These are phyloP conservation scores for Poecile atricapillus DNA, from an alignment of 2,113 vertebrate species.

Conservation along the genomic window DNA sequence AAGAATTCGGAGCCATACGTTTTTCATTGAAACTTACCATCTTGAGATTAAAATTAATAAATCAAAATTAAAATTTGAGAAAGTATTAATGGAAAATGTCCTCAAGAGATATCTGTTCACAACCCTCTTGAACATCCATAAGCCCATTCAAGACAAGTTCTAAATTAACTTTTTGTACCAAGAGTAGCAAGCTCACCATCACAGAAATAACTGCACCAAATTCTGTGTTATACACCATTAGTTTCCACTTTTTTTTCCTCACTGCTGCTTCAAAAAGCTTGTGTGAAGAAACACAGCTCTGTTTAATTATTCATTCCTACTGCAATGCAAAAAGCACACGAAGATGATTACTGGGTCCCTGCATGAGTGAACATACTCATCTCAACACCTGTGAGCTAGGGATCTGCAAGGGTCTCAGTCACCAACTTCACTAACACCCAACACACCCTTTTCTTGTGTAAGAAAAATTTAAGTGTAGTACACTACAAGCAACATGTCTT, in stretches of 20 bases:
- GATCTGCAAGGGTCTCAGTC: neutral
- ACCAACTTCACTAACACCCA: neutral
- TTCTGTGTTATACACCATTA: neutral
- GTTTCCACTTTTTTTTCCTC: neutral
- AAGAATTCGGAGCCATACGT: neutral
- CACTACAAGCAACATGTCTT: neutral
- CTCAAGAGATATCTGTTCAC: neutral
- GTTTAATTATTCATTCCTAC: neutral
- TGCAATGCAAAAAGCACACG: neutral
- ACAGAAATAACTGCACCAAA: neutral
- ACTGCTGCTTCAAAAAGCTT: neutral
- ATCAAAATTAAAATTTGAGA: neutral
- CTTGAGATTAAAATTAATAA: neutral
- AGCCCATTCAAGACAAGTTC: neutral
- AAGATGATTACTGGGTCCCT: neutral
- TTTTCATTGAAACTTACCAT: neutral
- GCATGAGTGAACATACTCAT: neutral
- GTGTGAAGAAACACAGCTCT: neutral
- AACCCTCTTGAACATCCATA: neutral
- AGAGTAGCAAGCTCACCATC: neutral
- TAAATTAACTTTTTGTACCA: neutral
- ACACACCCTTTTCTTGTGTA: fast-evolving
- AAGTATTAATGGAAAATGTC: neutral
- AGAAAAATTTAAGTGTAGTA: neutral
- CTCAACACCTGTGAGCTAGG: neutral